Evolutionary conservation across 2,113 vertebrate species (phyloP), one percentile per base, ranked within the genome.

Genomic region (Ochotona princeps): DNA sequence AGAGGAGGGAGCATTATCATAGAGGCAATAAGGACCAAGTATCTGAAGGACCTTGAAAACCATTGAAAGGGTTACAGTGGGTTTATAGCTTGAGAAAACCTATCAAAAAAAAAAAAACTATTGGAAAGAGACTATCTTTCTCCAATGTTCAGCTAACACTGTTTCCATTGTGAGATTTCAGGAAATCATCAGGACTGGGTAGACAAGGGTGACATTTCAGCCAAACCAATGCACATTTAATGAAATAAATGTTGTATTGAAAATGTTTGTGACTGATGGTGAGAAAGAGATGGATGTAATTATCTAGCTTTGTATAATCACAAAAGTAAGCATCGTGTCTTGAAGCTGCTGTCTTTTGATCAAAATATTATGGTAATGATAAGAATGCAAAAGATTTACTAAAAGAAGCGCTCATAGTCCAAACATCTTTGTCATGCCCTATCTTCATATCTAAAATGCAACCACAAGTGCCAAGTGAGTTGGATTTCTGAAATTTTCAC

Each of bases 371-470:
- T 38, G 73, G 21, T 38, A 65, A 4, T 0, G 54, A 63, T 47
- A 72, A 83, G 47, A 23, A 10, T 90, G 93, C 23, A 38, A 44
- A 90, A 73, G 13, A 74, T 65, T 90, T 81, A 28, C 9, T 26
- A 49, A 65, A 92, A 73, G 17, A 84, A 81, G 93, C 91, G 63
- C 17, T 13, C 21, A 26, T 44, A 76, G 57, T 81, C 49, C n/a
- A 67, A 49, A 28, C 11, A 69, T 25, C 60, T 0, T 3, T 51
- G 12, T 30, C 66, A 38, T 35, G 14, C 21, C 8, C 79, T 18
- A 78, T 72, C 87, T 91, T 84, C 32, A 49, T 84, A 7, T 87
- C 44, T 54, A 78, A 92, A 75, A 83, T n/a, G 10, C 12, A 91
- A 17, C 44, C 8, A 44, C 9, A 70, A 35, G 7, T 32, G 20